Conservation (phyloP, 1,140 invertebrate genomes). For the Anadara kagoshimensis region DNA sequence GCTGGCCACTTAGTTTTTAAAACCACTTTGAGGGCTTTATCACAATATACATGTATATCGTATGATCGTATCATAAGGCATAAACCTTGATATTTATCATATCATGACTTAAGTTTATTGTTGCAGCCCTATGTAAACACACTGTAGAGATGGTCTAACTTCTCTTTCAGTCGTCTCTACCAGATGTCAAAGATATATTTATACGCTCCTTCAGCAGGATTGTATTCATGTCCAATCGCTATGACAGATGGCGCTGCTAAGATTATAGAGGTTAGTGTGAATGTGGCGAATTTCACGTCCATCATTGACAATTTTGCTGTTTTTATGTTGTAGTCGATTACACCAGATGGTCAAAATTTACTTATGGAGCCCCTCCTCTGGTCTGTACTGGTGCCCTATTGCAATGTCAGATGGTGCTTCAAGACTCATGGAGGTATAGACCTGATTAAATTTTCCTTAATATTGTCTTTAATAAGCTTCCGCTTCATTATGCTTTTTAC, state of each 20-base stretch:
- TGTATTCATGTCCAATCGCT: slow-evolving; percentile 79
- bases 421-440: slow-evolving; percentile 75
- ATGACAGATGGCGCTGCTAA: slow-evolving; percentile 81
- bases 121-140: too few species aligned
- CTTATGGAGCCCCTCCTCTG: slow-evolving; percentile 77
- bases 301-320: background rate
- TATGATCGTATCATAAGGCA: too few species aligned
- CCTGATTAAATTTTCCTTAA: too few species aligned
- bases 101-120: too few species aligned
- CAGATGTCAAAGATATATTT: slow-evolving; percentile 78
- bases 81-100: too few species aligned
- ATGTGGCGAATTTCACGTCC: background rate
- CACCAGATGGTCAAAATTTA: slow-evolving; percentile 78
- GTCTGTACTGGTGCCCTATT: slow-evolving; percentile 79
- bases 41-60: too few species aligned
- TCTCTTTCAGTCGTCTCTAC: slow-evolving; percentile 75
- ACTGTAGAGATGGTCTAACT: background rate
- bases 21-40: too few species aligned
- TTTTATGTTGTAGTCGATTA: slow-evolving; percentile 73
- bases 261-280: slow-evolving; percentile 72
- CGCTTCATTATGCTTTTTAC: too few species aligned
- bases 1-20: too few species aligned
- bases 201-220: slow-evolving; percentile 76
- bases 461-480: too few species aligned
- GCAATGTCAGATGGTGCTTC: slow-evolving; percentile 82